A percentile compares a stretch with the other conserved stretches of the same genome.
These are phyloP conservation scores for Galerucella nymphaeae DNA, from an alignment of 2,888 invertebrate species.

Conservation along the genomic window DNA sequence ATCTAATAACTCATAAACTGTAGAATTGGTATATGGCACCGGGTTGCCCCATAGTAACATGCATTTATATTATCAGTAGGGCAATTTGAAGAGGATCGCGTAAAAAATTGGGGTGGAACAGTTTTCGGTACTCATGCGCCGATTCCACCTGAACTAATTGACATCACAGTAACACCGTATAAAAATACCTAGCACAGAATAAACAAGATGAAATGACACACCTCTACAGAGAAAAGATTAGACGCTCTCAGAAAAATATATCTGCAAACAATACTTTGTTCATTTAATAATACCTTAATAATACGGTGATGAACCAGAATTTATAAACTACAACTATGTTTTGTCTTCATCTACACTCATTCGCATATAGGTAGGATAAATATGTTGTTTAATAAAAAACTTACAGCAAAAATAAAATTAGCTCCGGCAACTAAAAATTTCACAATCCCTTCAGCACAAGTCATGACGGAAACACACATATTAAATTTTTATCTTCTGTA, in stretches of 20 bases:
- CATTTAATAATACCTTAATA: too few relatives aligned
- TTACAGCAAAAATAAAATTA: conserved; percentile 76
- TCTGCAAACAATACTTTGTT: not conserved
- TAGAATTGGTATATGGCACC: not conserved
- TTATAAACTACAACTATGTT: too few relatives aligned
- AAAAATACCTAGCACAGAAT: too few relatives aligned
- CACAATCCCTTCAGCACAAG: conserved; percentile 58
- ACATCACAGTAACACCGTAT: not conserved
- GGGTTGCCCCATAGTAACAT: too few relatives aligned
- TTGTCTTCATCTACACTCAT: not conserved
- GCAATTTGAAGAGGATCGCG: too few relatives aligned
- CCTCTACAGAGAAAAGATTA: not conserved
- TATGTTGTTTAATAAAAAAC: conserved; percentile 59
- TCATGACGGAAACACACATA: conserved; percentile 51
- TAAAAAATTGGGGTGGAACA: too few relatives aligned
- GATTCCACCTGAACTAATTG: too few relatives aligned
- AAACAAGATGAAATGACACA: not conserved
- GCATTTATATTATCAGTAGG: too few relatives aligned
- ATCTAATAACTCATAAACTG: not conserved
- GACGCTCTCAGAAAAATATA: not conserved
- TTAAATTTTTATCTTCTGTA: not conserved
- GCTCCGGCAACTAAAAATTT: conserved; percentile 58
- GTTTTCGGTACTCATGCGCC: too few relatives aligned
- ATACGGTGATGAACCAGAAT: too few relatives aligned
- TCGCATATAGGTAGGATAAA: too few relatives aligned